Conservation (phyloP, 2,888 invertebrate species). For the Rambutsinella grinnellia region DNA sequence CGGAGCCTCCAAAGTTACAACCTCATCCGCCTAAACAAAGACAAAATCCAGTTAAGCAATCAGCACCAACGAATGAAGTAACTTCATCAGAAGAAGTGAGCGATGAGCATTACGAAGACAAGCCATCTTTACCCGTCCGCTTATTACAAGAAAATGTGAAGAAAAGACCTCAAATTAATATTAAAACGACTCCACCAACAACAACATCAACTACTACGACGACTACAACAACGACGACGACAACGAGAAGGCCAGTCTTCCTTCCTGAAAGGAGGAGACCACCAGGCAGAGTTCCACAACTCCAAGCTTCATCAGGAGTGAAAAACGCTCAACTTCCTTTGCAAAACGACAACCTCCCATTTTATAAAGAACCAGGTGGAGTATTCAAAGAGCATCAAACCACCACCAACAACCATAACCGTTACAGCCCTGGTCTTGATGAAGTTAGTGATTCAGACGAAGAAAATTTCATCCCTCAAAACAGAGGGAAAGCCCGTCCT, state of each 20-base stretch:
- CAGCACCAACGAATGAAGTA: slow-evolving; percentile 9
- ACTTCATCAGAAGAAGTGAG: slow-evolving; percentile 13
- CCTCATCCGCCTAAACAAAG: slow-evolving; percentile 14
- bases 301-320: slow-evolving; percentile 50
- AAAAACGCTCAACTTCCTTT: slow-evolving; percentile 50
- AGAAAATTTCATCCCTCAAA: slow-evolving; percentile 40
- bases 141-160: slow-evolving; percentile 39
- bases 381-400: slow-evolving; percentile 57
- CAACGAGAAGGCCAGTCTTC: slow-evolving; percentile 22
- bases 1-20: slow-evolving; percentile 11
- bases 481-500: slow-evolving; percentile 34
- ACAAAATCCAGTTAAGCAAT: slow-evolving; percentile 20
- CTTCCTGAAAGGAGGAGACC: slow-evolving; percentile 23
- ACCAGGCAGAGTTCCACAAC: slow-evolving; percentile 11
- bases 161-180: slow-evolving; percentile 25
- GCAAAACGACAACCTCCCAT: slow-evolving; percentile 61
- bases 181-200: slow-evolving; percentile 30
- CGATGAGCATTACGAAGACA: background rate
- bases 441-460: slow-evolving; percentile 18
- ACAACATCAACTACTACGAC: slow-evolving; percentile 36
- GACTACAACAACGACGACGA: slow-evolving; percentile 31
- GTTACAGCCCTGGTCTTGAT: background rate
- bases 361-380: slow-evolving; percentile 65
- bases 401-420: background rate
- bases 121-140: slow-evolving; percentile 34